Conservation (phyloP, 2,113 vertebrate species). For the Axis porcinus region DNA sequence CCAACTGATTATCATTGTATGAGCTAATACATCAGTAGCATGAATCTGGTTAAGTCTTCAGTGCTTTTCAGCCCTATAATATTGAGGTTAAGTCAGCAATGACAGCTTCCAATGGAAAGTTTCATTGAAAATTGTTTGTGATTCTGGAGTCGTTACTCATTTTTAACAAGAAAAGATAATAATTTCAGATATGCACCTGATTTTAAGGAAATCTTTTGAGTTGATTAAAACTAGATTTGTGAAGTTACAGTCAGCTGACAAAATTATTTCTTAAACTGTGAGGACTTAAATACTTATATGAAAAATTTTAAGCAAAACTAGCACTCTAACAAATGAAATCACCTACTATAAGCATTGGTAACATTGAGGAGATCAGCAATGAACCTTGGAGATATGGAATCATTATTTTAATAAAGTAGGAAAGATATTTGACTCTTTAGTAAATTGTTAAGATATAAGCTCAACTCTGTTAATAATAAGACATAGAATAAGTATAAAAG, state of each 20-base stretch:
- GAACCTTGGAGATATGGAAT: not conserved
- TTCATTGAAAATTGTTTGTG: not conserved
- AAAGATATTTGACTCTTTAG: not conserved
- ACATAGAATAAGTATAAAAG: not conserved
- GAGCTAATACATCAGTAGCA: not conserved
- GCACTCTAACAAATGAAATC: not conserved
- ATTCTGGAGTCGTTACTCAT: not conserved
- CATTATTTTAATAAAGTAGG: not conserved
- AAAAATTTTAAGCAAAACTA: not conserved
- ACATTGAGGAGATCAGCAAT: not conserved
- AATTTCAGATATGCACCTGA: not conserved
- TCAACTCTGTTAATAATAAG: not conserved
- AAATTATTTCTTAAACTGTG: not conserved
- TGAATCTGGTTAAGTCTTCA: not conserved
- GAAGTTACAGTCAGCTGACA: not conserved
- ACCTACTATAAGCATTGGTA: not conserved
- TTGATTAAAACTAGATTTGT: not conserved
- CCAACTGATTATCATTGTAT: not conserved
- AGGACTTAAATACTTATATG: not conserved
- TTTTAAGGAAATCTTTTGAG: not conserved
- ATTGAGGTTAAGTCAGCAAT: not conserved
- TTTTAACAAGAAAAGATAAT: not conserved
- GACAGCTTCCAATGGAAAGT: not conserved
- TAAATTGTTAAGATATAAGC: not conserved
- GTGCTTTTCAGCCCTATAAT: not conserved